Conservation (phyloP, 2,113 vertebrate species). For the Pelvicachromis taeniatus region DNA sequence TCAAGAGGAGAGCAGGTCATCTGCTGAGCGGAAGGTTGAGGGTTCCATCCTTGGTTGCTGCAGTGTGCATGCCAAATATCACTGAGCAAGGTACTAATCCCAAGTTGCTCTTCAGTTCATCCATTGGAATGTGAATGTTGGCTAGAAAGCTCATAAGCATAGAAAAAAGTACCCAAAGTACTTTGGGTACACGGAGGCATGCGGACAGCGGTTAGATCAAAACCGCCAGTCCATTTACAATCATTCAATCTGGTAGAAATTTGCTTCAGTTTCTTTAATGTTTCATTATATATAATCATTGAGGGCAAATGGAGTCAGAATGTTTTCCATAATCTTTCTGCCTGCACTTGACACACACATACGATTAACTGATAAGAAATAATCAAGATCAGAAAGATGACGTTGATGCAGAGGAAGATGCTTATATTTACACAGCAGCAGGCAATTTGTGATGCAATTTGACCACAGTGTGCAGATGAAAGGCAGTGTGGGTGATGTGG, state of each 20-base stretch:
- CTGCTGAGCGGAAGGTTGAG: not conserved
- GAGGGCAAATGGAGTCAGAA: not conserved
- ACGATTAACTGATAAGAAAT: not conserved
- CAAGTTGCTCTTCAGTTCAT: not conserved
- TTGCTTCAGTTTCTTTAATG: not conserved
- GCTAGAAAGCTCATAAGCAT: not conserved
- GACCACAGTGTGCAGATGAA: constrained; percentile 3
- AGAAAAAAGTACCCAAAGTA: not conserved
- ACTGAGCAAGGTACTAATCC: not conserved
- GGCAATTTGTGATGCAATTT: not conserved
- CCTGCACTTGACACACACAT: not conserved
- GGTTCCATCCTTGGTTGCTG: not conserved
- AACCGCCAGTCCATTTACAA: not conserved
- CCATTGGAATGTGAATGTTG: not conserved
- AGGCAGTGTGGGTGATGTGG: not conserved
- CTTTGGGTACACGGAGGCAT: not conserved
- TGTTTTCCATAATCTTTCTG: not conserved
- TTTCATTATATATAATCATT: not conserved
- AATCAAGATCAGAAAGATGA: not conserved
- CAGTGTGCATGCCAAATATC: not conserved
- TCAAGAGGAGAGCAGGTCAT: not conserved
- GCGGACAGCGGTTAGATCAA: not conserved
- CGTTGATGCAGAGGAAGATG: not conserved
- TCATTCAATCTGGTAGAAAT: not conserved
- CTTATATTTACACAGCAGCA: not conserved